phyloP scores from a whole-genome alignment of 2,797 vertebrate genomes.

The Ptychobarbus kaznakovi region DNA sequence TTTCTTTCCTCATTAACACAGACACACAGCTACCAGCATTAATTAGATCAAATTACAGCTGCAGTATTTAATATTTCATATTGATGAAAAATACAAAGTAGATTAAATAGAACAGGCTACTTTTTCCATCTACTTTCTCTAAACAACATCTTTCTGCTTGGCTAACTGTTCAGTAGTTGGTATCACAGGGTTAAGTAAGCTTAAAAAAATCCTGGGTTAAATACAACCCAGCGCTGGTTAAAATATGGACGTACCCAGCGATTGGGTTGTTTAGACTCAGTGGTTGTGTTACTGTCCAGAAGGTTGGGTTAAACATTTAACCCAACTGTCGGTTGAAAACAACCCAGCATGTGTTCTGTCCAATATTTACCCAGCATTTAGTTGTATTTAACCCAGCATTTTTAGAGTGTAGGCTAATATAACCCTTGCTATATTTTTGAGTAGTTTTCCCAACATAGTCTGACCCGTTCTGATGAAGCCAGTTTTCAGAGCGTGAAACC shows the following conservation, averaged over 20 bases:
- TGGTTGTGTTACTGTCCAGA: too few species aligned
- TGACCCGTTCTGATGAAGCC: not conserved
- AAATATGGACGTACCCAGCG: too few species aligned
- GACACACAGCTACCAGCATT: not conserved
- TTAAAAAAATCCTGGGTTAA: not conserved
- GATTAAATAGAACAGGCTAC: not conserved
- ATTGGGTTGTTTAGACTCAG: too few species aligned
- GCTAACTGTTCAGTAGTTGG: not conserved
- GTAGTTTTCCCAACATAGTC: not conserved
- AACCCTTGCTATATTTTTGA: not conserved
- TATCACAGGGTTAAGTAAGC: not conserved
- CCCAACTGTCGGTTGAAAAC: too few species aligned
- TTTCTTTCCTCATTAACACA: not conserved
- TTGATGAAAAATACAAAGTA: not conserved
- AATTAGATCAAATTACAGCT: not conserved
- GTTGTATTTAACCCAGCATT: too few species aligned
- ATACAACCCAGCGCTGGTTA: too few species aligned
- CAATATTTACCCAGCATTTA: too few species aligned
- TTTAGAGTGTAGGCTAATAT: not conserved
- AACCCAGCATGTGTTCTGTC: too few species aligned
- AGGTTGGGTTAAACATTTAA: too few species aligned
- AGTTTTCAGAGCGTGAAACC: conserved; percentile 65
- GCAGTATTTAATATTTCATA: not conserved
- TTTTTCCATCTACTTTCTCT: not conserved
- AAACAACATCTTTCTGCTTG: not conserved